A percentile compares a stretch with the other conserved stretches of the same genome.
Conservation (phyloP, 1,140 invertebrate species). For the Aphelenchoides avenae region DNA sequence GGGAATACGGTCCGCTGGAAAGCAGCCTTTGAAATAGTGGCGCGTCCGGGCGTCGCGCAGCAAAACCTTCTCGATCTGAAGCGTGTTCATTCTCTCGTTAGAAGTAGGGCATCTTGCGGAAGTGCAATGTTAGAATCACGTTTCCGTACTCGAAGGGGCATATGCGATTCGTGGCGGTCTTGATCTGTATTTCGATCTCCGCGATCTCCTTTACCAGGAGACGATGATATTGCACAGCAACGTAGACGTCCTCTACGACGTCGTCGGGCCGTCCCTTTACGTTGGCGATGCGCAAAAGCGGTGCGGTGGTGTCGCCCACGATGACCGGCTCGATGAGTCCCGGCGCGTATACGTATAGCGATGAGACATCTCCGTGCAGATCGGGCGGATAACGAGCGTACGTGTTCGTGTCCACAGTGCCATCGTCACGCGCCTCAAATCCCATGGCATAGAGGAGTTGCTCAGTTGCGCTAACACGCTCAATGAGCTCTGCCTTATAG, state of each 20-base stretch:
- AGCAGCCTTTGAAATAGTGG: not conserved
- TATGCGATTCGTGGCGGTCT: not conserved
- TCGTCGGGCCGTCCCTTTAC: not conserved
- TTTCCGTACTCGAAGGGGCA: slow-evolving; percentile 11
- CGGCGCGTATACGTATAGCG: slow-evolving; percentile 24
- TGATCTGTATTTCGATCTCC: slow-evolving; percentile 19
- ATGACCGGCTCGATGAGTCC: slow-evolving; percentile 27
- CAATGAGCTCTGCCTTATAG: not conserved
- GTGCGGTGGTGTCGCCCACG: slow-evolving; percentile 15
- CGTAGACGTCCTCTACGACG: slow-evolving; percentile 7
- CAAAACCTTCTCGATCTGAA: slow-evolving; percentile 10
- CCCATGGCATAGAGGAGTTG: slow-evolving; percentile 7
- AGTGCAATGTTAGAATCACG: not conserved
- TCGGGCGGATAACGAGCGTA: slow-evolving; percentile 3
- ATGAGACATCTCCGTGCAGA: too few relatives aligned
- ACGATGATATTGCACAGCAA: slow-evolving; percentile 13
- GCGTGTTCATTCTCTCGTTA: slow-evolving; percentile 1
- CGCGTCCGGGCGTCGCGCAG: not conserved
- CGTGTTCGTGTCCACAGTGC: not conserved
- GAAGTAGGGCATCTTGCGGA: not conserved
- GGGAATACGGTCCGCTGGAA: not conserved
- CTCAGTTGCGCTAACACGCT: not conserved
- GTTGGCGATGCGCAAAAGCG: slow-evolving; percentile 19
- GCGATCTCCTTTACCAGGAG: slow-evolving; percentile 14
- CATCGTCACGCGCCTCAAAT: slow-evolving; percentile 2